Evolutionary conservation across 1,140 invertebrate genomes (phyloP).

Genomic region (Maniola jurtina): DNA sequence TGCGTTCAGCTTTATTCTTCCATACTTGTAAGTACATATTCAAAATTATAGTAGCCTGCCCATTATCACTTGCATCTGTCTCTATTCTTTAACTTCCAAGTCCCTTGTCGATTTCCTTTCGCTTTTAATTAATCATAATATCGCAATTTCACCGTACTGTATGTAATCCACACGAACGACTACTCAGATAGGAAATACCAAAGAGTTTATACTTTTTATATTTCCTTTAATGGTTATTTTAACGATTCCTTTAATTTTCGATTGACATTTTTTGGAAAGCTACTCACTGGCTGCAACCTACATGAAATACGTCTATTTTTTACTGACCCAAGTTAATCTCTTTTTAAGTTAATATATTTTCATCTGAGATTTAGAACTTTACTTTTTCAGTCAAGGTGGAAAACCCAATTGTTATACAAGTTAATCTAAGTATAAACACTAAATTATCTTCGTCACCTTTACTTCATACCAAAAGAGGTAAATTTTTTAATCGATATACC

Average conservation of each 20-base stretch:
- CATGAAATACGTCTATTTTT: not conserved
- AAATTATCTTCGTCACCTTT: too few relatives aligned
- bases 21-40: not conserved
- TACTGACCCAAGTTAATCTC: too few relatives aligned
- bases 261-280: not conserved
- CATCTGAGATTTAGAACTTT: too few relatives aligned
- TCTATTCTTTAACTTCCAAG: not conserved
- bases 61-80: not conserved
- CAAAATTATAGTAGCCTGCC: not conserved
- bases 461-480: not conserved
- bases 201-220: not conserved
- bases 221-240: not conserved
- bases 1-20: not conserved
- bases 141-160: not conserved
- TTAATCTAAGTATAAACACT: too few relatives aligned
- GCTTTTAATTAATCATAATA: conserved; percentile 1
- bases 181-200: not conserved
- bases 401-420: too few relatives aligned
- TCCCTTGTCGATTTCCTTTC: not conserved
- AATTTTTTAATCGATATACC: conserved; percentile 8
- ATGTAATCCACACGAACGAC: not conserved
- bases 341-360: too few relatives aligned
- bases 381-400: too few relatives aligned
- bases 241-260: not conserved
- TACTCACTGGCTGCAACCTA: not conserved